Evolutionary conservation across 2,113 vertebrate genomes (phyloP), one percentile per base, ranked within the genome.

Genomic region (Pelvicachromis taeniatus): DNA sequence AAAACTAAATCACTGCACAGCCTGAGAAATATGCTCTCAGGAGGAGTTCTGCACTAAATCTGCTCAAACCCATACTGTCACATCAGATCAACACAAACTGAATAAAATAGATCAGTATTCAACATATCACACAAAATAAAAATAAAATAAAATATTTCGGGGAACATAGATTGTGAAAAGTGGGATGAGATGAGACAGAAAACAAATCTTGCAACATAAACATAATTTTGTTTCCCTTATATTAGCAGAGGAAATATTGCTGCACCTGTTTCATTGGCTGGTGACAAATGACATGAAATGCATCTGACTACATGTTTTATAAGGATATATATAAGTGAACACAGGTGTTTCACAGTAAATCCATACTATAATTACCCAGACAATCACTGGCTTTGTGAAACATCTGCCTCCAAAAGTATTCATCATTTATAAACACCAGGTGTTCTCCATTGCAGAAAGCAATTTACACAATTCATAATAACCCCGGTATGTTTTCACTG

Each of bases 321-420:
- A 65, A 14, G 21, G 38, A 26, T 48, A 50, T 29, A 53, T 12
- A 50, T 21, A 77, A 55, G 35, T 70, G 33, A 61, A 55, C 82
- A 75, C 85, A 84, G 68, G 50, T 85, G 77, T 61, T 59, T 81
- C 8, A 53, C 50, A 56, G 13, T 42, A 40, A n/a, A 86, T 82
- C 12, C 54, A 83, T 86, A 55, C 31, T 77, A 35, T 48, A 75
- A 88, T 92, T 48, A 85, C 40, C 82, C 19, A 81, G 85, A 87
- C 21, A 78, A 81, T 83, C 26, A 65, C 45, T 48, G 2, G n/a
- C 38, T 75, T 84, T 82, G 42, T 82, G 45, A 84, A 83, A 85
- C 83, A 84, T 83, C 78, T 85, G 80, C 53, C 53, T 78, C 40
- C 17, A 52, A 81, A 82, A 70, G 48, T 82, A 52, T 80, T 78